Evolutionary conservation across 2,113 vertebrate genomes (phyloP).

Genomic region (Microtus richardsoni): DNA sequence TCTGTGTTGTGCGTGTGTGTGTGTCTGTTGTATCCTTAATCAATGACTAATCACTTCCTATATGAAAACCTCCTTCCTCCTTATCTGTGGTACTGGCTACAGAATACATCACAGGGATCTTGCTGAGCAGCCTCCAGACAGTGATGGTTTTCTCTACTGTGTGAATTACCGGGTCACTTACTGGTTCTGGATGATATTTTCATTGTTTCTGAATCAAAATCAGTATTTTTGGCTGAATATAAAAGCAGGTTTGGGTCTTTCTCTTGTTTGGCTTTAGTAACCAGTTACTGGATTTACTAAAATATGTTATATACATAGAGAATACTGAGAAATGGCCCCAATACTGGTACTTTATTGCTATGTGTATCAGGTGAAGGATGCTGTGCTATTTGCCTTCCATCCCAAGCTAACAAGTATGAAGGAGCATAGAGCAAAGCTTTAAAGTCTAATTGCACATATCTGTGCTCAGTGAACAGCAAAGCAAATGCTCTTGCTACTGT

Average conservation of each 20-base stretch:
- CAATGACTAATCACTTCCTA: neutral
- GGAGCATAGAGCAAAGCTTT: neutral
- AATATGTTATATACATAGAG: neutral
- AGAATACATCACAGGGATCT: neutral
- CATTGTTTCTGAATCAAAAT: slow-evolving; percentile 29
- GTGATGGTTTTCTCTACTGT: neutral
- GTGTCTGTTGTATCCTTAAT: neutral
- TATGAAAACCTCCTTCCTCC: neutral
- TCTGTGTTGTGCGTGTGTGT: neutral
- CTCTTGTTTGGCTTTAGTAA: neutral
- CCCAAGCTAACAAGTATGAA: neutral
- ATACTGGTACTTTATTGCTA: neutral
- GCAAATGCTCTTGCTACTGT: neutral
- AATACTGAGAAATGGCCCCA: neutral
- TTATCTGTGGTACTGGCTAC: neutral
- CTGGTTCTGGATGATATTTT: neutral
- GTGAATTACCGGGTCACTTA: neutral
- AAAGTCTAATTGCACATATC: neutral
- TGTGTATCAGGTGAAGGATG: neutral
- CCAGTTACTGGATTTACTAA: neutral
- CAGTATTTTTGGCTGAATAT: neutral
- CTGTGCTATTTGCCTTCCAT: neutral
- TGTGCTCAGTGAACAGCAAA: neutral
- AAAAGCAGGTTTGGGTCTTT: neutral
- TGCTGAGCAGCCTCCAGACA: neutral